Conservation (phyloP, 2,797 vertebrate genomes). For the Triplophysa bombifrons region DNA sequence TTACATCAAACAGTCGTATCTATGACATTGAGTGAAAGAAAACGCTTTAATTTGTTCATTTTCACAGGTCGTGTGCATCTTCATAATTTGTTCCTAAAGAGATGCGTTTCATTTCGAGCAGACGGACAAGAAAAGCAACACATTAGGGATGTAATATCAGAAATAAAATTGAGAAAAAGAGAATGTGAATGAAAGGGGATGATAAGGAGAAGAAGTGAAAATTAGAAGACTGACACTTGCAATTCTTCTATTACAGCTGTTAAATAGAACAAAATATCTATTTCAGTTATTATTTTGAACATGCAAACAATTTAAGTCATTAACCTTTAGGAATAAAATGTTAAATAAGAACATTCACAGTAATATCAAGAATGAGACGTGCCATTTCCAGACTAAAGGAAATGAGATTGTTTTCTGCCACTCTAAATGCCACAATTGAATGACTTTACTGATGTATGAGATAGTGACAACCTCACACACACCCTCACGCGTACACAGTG, state of each 20-base stretch:
- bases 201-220: conserved; percentile 54
- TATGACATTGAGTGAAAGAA: not conserved
- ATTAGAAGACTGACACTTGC: not conserved
- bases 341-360: not conserved
- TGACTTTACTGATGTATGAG: not conserved
- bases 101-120: not conserved
- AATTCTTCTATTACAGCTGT: conserved; percentile 39
- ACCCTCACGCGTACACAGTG: not conserved
- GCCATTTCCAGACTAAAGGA: conserved; percentile 2
- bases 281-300: not conserved
- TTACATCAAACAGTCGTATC: not conserved
- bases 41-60: not conserved
- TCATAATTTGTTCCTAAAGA: conserved; percentile 7
- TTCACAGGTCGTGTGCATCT: not conserved
- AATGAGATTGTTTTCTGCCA: conserved; percentile 10
- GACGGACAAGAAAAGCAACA: conserved; percentile 45
- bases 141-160: conserved; percentile 55
- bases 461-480: not conserved
- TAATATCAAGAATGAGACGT: not conserved
- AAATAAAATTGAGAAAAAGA: conserved; percentile 33
- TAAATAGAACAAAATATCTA: conserved; percentile 18
- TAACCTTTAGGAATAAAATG: conserved; percentile 8
- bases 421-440: conserved; percentile 21
- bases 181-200: conserved; percentile 49
- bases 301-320: not conserved